Conservation (phyloP, 2,888 invertebrate species). For the Gerris lacustris region DNA sequence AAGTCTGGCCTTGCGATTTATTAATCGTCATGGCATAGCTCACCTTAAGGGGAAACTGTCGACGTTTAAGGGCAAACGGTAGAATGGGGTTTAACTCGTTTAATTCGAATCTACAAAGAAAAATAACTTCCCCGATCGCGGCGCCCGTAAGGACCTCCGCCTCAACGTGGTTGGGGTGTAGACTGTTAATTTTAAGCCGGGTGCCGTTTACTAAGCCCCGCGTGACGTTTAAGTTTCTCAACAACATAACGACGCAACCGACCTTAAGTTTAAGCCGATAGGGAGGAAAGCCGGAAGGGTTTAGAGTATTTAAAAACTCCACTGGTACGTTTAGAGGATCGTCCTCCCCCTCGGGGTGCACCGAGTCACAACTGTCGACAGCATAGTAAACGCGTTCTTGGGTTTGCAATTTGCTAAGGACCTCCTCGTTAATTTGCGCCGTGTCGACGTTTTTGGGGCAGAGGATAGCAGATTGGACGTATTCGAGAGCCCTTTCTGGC, state of each 20-base stretch:
- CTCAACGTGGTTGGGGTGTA: slow-evolving; percentile 14
- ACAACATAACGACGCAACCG: slow-evolving; percentile 28
- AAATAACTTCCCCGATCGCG: slow-evolving; percentile 15
- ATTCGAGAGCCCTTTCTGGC: no score
- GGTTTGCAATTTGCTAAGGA: no score
- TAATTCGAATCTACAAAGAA: slow-evolving; percentile 24
- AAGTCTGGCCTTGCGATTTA: slow-evolving; percentile 24
- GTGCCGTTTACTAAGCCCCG: slow-evolving; percentile 26
- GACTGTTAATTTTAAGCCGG: slow-evolving; percentile 17
- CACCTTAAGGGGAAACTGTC: not conserved
- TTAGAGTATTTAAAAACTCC: slow-evolving; percentile 28
- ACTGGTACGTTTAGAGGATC: slow-evolving; percentile 20
- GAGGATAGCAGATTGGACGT: not conserved
- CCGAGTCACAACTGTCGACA: no score
- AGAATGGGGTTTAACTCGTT: not conserved
- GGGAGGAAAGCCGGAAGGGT: slow-evolving; percentile 27
- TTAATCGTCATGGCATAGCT: slow-evolving; percentile 17
- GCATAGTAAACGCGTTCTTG: no score
- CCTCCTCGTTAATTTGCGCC: not conserved
- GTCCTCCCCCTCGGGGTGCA: not conserved
- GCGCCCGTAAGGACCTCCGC: slow-evolving; percentile 20
- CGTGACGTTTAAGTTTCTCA: slow-evolving; percentile 24
- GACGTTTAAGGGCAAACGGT: slow-evolving; percentile 4
- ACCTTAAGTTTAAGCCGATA: slow-evolving; percentile 28
- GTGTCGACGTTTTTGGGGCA: not conserved